A percentile compares a stretch with the other conserved stretches of the same genome.
Conservation (phyloP, 1,140 invertebrate species). For the Sminthurinus signatus region DNA sequence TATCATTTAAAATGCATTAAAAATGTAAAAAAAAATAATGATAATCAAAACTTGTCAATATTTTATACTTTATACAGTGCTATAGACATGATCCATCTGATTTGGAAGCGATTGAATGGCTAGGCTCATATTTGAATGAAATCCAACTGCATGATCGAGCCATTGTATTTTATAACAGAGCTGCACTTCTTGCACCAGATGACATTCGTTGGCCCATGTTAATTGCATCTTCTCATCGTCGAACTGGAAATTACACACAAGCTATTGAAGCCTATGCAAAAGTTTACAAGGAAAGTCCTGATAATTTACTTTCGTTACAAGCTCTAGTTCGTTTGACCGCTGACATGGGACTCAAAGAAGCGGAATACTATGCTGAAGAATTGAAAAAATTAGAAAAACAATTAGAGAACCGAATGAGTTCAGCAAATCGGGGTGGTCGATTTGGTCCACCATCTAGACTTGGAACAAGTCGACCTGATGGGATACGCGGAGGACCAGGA, state of each 20-base stretch:
- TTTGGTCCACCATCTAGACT: slow-evolving; percentile 19
- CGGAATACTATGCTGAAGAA: slow-evolving; percentile 67
- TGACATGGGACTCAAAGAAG: slow-evolving; percentile 75
- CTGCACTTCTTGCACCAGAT: slow-evolving; percentile 76
- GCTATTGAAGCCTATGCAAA: slow-evolving; percentile 70
- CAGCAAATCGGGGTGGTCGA: slow-evolving; percentile 6
- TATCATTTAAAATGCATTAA: slow-evolving; percentile 21
- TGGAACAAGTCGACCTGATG: slow-evolving; percentile 14
- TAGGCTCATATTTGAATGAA: slow-evolving; percentile 85
- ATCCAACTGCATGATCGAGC: slow-evolving; percentile 86
- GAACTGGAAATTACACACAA: slow-evolving; percentile 75
- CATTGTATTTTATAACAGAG: slow-evolving; percentile 77
- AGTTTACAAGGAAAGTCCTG: slow-evolving; percentile 34
- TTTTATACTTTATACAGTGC: slow-evolving; percentile 51
- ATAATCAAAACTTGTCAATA: not conserved
- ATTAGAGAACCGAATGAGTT: slow-evolving; percentile 52
- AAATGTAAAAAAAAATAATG: slow-evolving; percentile 24
- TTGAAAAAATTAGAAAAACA: slow-evolving; percentile 74
- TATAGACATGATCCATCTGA: slow-evolving; percentile 84
- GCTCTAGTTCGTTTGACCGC: slow-evolving; percentile 73
- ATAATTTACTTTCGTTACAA: slow-evolving; percentile 55
- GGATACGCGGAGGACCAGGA: not conserved
- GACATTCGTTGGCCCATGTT: slow-evolving; percentile 78
- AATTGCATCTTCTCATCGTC: slow-evolving; percentile 73
- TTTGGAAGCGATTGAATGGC: slow-evolving; percentile 82